Percentiles rank a stretch among this genome's conserved stretches.
Conservation (phyloP, 2,888 invertebrate species). For the Molorchus minor region DNA sequence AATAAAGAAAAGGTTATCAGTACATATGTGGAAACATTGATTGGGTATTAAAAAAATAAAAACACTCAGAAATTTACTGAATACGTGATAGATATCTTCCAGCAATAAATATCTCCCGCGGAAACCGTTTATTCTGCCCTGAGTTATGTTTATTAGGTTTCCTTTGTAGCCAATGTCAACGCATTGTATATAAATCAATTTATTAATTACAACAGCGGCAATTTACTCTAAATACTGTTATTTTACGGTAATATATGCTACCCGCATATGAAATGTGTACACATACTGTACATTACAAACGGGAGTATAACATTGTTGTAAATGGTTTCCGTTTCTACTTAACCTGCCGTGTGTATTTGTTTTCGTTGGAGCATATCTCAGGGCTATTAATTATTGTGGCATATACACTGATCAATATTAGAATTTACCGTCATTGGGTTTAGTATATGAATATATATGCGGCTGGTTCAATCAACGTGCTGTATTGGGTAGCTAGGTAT, state of each 20-base stretch:
- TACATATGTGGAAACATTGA: too few relatives aligned
- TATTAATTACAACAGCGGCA: conserved; percentile 4
- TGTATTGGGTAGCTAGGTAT: too few relatives aligned
- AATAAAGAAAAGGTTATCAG: too few relatives aligned
- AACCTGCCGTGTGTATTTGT: conserved; percentile 12
- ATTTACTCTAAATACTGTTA: conserved; percentile 2
- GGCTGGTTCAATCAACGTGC: too few relatives aligned
- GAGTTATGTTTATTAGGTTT: conserved; percentile 11
- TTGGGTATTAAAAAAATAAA: too few relatives aligned
- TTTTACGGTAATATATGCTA: background rate
- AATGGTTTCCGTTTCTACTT: conserved; percentile 4
- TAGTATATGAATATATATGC: too few relatives aligned
- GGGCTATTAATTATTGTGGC: conserved; percentile 10
- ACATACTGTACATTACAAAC: background rate
- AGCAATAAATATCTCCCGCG: background rate
- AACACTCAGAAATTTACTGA: background rate
- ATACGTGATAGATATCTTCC: background rate
- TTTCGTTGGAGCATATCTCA: conserved; percentile 1
- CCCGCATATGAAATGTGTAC: background rate
- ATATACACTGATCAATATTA: conserved; percentile 17
- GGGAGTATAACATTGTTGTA: conserved; percentile 14
- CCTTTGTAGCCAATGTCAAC: background rate
- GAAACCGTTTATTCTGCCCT: background rate
- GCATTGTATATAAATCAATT: conserved; percentile 10
- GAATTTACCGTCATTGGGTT: conserved; percentile 4